phyloP scores from a whole-genome alignment of 2,888 invertebrate species.

The Clitarchus hookeri region DNA sequence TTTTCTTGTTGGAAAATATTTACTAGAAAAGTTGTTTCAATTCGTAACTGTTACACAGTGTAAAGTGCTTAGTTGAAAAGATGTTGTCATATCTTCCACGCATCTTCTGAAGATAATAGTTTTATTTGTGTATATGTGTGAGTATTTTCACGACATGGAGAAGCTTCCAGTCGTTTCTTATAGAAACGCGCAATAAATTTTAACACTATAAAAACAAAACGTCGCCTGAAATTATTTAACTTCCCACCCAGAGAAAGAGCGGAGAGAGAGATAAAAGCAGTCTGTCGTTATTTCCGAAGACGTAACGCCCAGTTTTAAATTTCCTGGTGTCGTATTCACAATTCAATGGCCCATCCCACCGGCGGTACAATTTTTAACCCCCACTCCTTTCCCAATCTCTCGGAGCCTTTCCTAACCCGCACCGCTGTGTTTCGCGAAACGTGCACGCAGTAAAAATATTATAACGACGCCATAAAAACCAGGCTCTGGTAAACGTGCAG shows the following conservation, averaged over 20 bases:
- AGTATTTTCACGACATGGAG: too few relatives aligned
- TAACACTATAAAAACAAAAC: neutral
- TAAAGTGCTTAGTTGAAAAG: too few relatives aligned
- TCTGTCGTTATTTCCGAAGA: constrained; percentile 14
- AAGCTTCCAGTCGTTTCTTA: too few relatives aligned
- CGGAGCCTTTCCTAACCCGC: neutral
- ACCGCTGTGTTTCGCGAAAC: constrained; percentile 6
- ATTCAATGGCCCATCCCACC: constrained; percentile 9
- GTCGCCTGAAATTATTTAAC: neutral
- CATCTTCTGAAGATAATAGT: too few relatives aligned
- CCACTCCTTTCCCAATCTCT: neutral
- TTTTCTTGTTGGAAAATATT: too few relatives aligned
- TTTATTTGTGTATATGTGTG: too few relatives aligned
- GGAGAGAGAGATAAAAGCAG: neutral
- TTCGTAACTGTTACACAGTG: too few relatives aligned
- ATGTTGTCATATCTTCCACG: too few relatives aligned
- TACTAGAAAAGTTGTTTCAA: too few relatives aligned
- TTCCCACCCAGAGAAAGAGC: neutral
- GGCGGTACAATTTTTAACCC: neutral
- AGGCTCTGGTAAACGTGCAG: neutral
- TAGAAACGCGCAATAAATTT: neutral
- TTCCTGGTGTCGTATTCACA: constrained; percentile 14
- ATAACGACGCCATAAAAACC: neutral
- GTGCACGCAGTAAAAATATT: constrained; percentile 14
- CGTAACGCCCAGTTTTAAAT: constrained; percentile 2